Percentiles rank a stretch among this genome's conserved stretches.
phyloP scores from a whole-genome alignment of 2,888 invertebrate species.

The Sesamia inferens region DNA sequence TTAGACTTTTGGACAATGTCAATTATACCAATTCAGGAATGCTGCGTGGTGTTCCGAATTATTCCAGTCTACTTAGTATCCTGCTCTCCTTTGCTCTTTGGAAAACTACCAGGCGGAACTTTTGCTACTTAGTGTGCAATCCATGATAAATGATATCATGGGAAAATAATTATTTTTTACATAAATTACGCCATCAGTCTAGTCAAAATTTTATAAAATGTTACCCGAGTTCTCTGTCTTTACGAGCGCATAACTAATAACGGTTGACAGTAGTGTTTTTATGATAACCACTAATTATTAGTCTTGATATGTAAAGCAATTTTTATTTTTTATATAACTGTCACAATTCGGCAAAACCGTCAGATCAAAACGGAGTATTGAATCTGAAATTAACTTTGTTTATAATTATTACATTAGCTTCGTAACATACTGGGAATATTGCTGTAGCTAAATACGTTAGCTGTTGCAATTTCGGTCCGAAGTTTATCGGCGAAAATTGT shows the following conservation, averaged over 20 bases:
- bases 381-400: constrained; percentile 56
- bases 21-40: too few relatives aligned
- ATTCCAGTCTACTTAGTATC: too few relatives aligned
- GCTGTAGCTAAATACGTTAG: constrained; percentile 19
- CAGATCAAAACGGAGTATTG: not conserved
- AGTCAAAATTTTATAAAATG: not conserved
- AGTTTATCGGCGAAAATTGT: constrained; percentile 21
- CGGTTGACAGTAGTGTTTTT: not conserved
- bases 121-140: too few relatives aligned
- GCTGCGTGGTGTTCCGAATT: too few relatives aligned
- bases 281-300: not conserved
- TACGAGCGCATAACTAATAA: not conserved
- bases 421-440: constrained; percentile 26
- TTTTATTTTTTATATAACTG: too few relatives aligned
- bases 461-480: constrained; percentile 12
- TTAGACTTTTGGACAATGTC: too few relatives aligned
- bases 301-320: not conserved
- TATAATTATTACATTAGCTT: constrained; percentile 33
- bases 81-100: too few relatives aligned
- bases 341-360: not conserved
- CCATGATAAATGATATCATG: not conserved
- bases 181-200: too few relatives aligned
- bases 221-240: too few relatives aligned
- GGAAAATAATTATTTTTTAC: not conserved
- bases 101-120: too few relatives aligned